These are phyloP conservation scores for Lucifuga dentata DNA, from an alignment of 2,113 vertebrate genomes.

Conservation along the genomic window DNA sequence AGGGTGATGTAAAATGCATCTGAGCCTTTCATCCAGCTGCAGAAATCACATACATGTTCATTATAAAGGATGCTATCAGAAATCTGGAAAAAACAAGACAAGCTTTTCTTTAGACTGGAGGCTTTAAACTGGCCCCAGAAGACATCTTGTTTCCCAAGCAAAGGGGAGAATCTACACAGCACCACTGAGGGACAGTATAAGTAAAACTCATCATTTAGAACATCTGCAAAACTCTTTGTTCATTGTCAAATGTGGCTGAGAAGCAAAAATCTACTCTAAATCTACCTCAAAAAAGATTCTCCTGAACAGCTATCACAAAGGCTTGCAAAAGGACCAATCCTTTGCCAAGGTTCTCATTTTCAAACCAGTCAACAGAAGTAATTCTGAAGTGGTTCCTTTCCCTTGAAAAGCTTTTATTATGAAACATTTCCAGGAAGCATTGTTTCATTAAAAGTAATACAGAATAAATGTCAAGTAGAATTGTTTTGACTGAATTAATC, in stretches of 20 bases:
- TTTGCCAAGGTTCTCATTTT: neutral
- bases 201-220: conserved; percentile 57
- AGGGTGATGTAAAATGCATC: conserved; percentile 67
- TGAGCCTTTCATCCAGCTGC: conserved; percentile 68
- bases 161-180: conserved; percentile 42
- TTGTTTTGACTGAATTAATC: too few relatives aligned
- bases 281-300: conserved; percentile 8
- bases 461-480: too few relatives aligned
- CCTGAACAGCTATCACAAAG: conserved; percentile 25
- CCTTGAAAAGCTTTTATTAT: too few relatives aligned
- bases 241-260: conserved; percentile 65
- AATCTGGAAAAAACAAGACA: conserved; percentile 62
- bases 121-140: conserved; percentile 52
- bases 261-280: conserved; percentile 23
- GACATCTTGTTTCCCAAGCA: conserved; percentile 70
- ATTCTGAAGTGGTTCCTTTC: too few relatives aligned
- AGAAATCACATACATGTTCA: conserved; percentile 72
- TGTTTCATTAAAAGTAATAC: too few relatives aligned
- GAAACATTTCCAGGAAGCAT: too few relatives aligned
- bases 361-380: conserved; percentile 13
- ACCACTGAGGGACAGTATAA: conserved; percentile 67
- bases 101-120: conserved; percentile 46
- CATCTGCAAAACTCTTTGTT: conserved; percentile 75
- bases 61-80: conserved; percentile 65
- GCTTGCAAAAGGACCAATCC: conserved; percentile 2